Evolutionary conservation across 2,113 vertebrate genomes (phyloP), one percentile per base, ranked within the genome.

Genomic region (Hippopotamus amphibius): DNA sequence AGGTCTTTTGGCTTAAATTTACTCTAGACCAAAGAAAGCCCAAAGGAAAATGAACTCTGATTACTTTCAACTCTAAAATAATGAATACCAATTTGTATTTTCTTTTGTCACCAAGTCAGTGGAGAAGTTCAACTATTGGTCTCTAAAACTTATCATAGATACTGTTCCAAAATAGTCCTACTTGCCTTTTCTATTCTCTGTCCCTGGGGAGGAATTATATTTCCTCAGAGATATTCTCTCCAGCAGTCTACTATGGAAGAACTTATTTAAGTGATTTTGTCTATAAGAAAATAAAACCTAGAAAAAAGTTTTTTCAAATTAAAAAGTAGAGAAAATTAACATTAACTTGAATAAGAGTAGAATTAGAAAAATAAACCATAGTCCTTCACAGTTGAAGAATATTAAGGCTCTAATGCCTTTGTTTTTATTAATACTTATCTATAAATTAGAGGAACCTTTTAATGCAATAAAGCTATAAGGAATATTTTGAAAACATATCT

Each of bases 1-100:
- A 26, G 59, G 91, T 97, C 74, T 85, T 92, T 92, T 93, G 74
- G 74, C 26, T 91, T 85, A 55, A 90, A 80, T 83, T 26, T 86
- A n/a, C 53, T 80, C 19, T 68, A 93, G 43, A 84, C 19, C 77
- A 80, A 57, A 69, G 92, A 91, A 96, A 92, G 1, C 26, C 21
- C 50, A 65, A 85, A 91, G 68, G n/a, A 92, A 97, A 97, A 72
- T 68, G 22, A 86, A 22, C 59, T 30, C 77, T 89, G 91, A 92
- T 95, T 81, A 93, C 59, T 83, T 93, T 94, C 80, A 76, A 95
- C 72, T 97, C 11, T 53, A 43, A 87, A 66, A 96, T 37, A 66
- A 22, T 17, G 21, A 90, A 65, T 3, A 79, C 21, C 21, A 68
- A 6, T 77, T 87, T 84, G 16, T 93, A 28, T 71, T 74, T 95